phyloP scores from a whole-genome alignment of 2,113 vertebrate genomes.

The Calonectris borealis region DNA sequence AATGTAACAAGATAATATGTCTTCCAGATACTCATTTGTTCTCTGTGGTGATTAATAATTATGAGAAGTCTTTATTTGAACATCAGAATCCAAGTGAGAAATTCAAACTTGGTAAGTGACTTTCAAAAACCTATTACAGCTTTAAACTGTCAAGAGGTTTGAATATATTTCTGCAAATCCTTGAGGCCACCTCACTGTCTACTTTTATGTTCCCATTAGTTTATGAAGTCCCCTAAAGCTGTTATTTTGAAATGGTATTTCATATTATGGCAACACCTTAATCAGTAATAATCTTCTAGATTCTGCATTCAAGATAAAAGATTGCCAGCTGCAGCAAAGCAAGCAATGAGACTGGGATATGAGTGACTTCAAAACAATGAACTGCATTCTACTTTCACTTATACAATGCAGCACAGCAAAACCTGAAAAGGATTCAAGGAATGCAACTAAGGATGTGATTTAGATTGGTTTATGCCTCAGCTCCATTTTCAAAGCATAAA shows the following conservation, averaged over 20 bases:
- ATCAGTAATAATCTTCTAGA: neutral
- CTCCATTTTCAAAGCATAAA: neutral
- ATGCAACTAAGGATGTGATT: neutral
- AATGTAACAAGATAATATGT: neutral
- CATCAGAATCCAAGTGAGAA: neutral
- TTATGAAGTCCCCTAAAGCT: neutral
- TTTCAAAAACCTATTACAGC: neutral
- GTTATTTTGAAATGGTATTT: neutral
- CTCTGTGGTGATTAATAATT: neutral
- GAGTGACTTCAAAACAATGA: neutral
- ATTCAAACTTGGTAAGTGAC: neutral
- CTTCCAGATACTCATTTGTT: neutral
- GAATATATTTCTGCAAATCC: neutral
- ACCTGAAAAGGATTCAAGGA: neutral
- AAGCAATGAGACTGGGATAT: neutral
- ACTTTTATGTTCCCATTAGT: neutral
- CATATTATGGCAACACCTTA: neutral
- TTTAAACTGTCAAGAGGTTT: neutral
- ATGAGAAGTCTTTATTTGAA: neutral
- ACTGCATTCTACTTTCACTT: neutral
- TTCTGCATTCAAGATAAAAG: neutral
- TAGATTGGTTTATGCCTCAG: neutral
- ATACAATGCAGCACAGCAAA: neutral
- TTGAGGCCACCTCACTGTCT: neutral
- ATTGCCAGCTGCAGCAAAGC: neutral